phyloP scores from a whole-genome alignment of 2,113 vertebrate species.

The Colinus virginianus region DNA sequence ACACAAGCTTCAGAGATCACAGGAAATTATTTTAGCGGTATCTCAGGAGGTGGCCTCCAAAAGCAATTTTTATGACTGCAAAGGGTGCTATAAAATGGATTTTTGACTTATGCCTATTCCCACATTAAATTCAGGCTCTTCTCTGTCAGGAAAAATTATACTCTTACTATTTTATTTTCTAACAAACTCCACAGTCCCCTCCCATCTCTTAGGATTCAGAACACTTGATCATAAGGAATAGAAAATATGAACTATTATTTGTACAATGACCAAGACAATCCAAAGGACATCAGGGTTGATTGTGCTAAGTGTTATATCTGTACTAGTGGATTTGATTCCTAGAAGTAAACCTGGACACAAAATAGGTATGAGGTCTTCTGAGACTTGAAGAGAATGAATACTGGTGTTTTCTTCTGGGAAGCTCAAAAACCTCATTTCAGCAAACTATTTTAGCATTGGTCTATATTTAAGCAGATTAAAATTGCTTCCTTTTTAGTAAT shows the following conservation, averaged over 20 bases:
- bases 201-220: not conserved
- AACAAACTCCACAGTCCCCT: not conserved
- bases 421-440: not conserved
- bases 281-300: not conserved
- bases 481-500: not conserved
- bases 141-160: slow-evolving; percentile 3
- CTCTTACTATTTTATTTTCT: not conserved
- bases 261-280: not conserved
- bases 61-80: slow-evolving; percentile 31
- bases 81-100: not conserved
- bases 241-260: not conserved
- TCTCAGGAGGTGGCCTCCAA: slow-evolving; percentile 34
- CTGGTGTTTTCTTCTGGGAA: not conserved
- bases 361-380: not conserved
- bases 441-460: not conserved
- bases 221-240: not conserved
- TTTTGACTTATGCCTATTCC: slow-evolving; percentile 9
- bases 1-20: slow-evolving; percentile 27
- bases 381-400: not conserved
- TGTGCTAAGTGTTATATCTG: not conserved
- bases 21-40: slow-evolving; percentile 37
- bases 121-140: not conserved
- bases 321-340: not conserved
- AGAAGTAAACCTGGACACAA: not conserved
- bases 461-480: not conserved